These are phyloP conservation scores for Trichogramma dendrolimi DNA, from an alignment of 2,888 invertebrate genomes.

Conservation along the genomic window DNA sequence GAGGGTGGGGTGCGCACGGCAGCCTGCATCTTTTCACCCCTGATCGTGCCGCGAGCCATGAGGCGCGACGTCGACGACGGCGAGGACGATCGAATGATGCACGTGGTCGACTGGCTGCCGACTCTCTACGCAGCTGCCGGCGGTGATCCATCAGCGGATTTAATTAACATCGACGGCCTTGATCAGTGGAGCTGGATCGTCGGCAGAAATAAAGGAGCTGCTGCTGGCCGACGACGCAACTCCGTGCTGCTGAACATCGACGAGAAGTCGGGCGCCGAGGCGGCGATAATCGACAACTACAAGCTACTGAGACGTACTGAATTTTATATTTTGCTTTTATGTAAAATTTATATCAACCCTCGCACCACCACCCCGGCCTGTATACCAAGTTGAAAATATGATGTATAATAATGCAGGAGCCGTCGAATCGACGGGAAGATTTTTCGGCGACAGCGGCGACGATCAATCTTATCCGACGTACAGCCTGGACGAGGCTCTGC, in stretches of 20 bases:
- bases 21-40: constrained; percentile 72
- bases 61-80: no score
- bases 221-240: constrained; percentile 47
- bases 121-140: constrained; percentile 58
- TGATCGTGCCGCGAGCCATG: constrained; percentile 53
- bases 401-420: constrained; percentile 28
- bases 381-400: no score
- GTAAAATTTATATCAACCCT: not conserved
- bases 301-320: constrained; percentile 42
- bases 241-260: constrained; percentile 71
- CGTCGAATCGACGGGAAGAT: constrained; percentile 25
- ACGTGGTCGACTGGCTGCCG: constrained; percentile 80
- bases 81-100: constrained; percentile 62
- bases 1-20: constrained; percentile 80
- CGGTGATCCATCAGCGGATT: constrained; percentile 37
- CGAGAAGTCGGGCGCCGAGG: constrained; percentile 47
- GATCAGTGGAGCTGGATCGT: constrained; percentile 48
- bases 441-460: constrained; percentile 37
- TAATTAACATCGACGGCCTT: constrained; percentile 56
- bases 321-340: no score
- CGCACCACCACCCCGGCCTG: not conserved
- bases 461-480: constrained; percentile 36
- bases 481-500: constrained; percentile 29
- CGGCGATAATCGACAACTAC: constrained; percentile 35
- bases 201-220: not conserved